Conservation (phyloP, 2,888 invertebrate species). For the Melangyna quadrimaculata region DNA sequence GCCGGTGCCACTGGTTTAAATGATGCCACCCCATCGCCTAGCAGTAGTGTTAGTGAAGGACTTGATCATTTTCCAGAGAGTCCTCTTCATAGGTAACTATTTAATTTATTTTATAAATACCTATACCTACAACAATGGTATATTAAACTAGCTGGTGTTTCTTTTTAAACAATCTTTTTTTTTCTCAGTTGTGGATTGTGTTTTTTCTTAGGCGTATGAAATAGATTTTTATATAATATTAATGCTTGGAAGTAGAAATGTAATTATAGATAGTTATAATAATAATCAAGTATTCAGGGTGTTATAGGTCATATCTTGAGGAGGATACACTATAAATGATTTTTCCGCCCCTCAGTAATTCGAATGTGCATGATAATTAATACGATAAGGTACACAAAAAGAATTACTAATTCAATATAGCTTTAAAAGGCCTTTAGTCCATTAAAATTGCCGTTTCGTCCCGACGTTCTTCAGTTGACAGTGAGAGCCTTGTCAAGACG, state of each 20-base stretch:
- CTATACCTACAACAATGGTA: not conserved
- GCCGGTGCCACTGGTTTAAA: conserved; percentile 85
- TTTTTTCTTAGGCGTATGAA: not conserved
- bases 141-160: conserved; percentile 28
- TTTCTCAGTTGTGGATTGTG: not conserved
- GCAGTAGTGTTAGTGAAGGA: conserved; percentile 94
- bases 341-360: not conserved
- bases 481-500: too few species aligned
- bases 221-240: not conserved
- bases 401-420: too few species aligned
- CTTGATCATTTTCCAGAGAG: conserved; percentile 95
- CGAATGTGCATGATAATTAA: too few species aligned
- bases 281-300: not conserved
- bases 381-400: too few species aligned
- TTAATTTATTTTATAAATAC: conserved; percentile 71
- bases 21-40: conserved; percentile 93
- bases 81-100: conserved; percentile 88
- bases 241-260: conserved; percentile 37
- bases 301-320: not conserved
- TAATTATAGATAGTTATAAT: not conserved
- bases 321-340: not conserved
- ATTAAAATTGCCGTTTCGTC: too few species aligned
- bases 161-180: conserved; percentile 5
- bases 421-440: too few species aligned
- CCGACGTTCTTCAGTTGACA: too few species aligned